Evolutionary conservation across 2,113 vertebrate genomes (phyloP).

Genomic region (Nerophis ophidion): DNA sequence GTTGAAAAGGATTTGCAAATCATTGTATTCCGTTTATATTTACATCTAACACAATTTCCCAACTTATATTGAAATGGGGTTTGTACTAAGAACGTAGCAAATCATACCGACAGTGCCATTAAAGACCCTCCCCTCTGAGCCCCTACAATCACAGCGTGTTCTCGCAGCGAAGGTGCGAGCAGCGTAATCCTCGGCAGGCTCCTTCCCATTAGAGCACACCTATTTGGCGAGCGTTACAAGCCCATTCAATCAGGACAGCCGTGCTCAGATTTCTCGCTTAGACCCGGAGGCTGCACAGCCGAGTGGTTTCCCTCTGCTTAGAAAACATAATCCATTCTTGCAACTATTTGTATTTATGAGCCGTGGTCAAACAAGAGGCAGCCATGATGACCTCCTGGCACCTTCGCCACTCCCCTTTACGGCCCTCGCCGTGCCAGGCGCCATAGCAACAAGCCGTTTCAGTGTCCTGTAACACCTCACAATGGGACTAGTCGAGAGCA

Average conservation of each 20-base stretch:
- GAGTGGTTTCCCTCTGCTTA: slow-evolving; percentile 37
- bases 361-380: slow-evolving; percentile 21
- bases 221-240: slow-evolving; percentile 64
- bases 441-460: slow-evolving; percentile 11
- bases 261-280: slow-evolving; percentile 42
- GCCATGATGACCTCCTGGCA: slow-evolving; percentile 32
- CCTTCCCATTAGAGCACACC: slow-evolving; percentile 62
- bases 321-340: slow-evolving; percentile 17
- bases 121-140: slow-evolving; percentile 31
- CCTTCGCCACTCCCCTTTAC: slow-evolving; percentile 19
- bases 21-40: too few species aligned
- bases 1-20: too few species aligned
- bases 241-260: slow-evolving; percentile 55
- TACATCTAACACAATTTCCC: too few species aligned
- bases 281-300: slow-evolving; percentile 41
- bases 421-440: slow-evolving; percentile 8
- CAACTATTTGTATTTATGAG: slow-evolving; percentile 38
- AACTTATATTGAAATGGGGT: too few species aligned
- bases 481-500: neutral
- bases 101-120: slow-evolving; percentile 11
- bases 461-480: neutral
- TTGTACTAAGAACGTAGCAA: too few species aligned
- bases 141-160: slow-evolving; percentile 48
- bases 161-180: slow-evolving; percentile 32
- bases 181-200: slow-evolving; percentile 46